Conservation (phyloP, 1,140 invertebrate genomes). For the Acromyrmex heyeri region DNA sequence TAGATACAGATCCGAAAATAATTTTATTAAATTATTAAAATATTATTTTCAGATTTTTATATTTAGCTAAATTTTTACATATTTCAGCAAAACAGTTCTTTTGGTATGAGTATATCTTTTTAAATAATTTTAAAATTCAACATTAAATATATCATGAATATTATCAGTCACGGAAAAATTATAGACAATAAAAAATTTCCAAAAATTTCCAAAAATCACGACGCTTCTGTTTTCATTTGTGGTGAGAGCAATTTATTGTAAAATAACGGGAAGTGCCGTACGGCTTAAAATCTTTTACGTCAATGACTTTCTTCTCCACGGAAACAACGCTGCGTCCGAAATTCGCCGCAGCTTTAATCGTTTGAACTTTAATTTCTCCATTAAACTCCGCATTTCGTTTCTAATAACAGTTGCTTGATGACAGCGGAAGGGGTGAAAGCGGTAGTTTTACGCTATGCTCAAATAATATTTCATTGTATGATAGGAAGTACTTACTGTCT, state of each 20-base stretch:
- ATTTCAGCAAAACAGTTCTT: no score
- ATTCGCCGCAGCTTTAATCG: neutral
- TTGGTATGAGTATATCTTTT: neutral
- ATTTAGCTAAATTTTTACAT: no score
- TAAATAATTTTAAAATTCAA: neutral
- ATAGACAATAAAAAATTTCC: neutral
- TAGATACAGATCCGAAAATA: no score
- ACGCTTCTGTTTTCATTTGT: neutral
- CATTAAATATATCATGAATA: neutral
- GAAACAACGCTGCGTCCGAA: constrained; percentile 5
- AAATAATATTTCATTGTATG: constrained; percentile 30
- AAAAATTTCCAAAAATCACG: neutral
- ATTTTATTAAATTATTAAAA: no score
- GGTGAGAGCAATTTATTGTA: neutral
- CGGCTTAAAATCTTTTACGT: neutral
- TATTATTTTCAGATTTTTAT: no score
- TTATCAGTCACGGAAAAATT: neutral
- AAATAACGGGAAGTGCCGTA: constrained; percentile 16
- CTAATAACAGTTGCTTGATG: constrained; percentile 50
- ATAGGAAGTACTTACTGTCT: neutral
- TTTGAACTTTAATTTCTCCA: neutral
- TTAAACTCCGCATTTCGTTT: constrained; percentile 27
- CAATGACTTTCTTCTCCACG: constrained; percentile 37
- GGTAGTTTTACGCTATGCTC: constrained; percentile 15
- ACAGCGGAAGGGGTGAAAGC: constrained; percentile 69